Conservation (phyloP, 2,797 vertebrate genomes). For the Lutjanus argentimaculatus region DNA sequence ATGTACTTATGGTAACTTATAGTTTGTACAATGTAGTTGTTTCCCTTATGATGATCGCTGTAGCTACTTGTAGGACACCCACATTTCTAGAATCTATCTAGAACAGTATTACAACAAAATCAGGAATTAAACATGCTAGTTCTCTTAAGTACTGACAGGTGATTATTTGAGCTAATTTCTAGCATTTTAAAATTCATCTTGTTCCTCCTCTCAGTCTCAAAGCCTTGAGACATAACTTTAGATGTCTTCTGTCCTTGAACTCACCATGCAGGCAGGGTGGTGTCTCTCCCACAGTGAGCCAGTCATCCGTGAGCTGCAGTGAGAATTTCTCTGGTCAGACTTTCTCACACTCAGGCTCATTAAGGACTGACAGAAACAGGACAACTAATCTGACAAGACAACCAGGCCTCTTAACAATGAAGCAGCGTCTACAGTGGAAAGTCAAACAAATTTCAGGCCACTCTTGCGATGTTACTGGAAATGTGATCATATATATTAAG, state of each 20-base stretch:
- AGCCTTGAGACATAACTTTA: conserved; percentile 7
- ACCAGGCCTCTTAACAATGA: conserved; percentile 21
- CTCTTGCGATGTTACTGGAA: neutral
- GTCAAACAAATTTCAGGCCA: neutral
- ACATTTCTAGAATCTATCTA: neutral
- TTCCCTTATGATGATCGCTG: neutral
- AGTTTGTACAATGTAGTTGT: neutral
- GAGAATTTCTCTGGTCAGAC: conserved; percentile 76
- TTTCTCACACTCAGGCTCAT: conserved; percentile 79
- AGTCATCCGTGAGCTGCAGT: conserved; percentile 77
- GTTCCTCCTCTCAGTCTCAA: neutral
- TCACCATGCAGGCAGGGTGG: conserved; percentile 33
- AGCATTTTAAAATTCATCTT: neutral
- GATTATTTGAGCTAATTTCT: neutral
- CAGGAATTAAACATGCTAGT: neutral
- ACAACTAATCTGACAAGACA: conserved; percentile 53
- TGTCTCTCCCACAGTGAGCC: conserved; percentile 49
- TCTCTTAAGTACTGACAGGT: neutral
- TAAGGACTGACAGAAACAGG: conserved; percentile 53
- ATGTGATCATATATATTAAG: neutral
- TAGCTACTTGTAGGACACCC: neutral
- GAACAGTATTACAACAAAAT: neutral
- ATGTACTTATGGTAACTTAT: neutral
- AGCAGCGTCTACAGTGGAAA: conserved; percentile 10
- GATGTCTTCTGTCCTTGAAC: conserved; percentile 40